These are phyloP conservation scores for Zosterops pallidus DNA, from an alignment of 2,113 vertebrate species.

Conservation along the genomic window DNA sequence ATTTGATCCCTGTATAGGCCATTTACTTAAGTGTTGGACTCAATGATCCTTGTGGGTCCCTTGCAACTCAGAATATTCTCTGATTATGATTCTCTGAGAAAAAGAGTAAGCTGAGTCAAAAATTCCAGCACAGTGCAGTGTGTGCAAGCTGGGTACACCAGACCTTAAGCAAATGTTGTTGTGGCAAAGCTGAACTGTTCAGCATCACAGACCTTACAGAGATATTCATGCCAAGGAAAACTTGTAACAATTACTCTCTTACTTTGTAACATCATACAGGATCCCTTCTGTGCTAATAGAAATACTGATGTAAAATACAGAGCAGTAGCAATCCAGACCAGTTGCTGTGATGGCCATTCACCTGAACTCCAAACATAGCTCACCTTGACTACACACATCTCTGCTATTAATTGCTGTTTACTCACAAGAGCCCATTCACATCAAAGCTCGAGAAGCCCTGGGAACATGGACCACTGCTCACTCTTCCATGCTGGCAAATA, in stretches of 20 bases:
- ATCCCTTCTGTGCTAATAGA: background rate
- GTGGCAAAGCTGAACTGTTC: background rate
- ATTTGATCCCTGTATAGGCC: background rate
- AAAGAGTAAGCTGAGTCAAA: background rate
- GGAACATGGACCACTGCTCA: background rate
- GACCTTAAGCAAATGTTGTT: background rate
- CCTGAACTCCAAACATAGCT: background rate
- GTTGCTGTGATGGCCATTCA: fast-evolving
- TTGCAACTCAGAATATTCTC: background rate
- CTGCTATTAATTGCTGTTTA: background rate
- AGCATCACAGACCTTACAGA: background rate
- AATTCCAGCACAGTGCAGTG: background rate
- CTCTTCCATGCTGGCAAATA: background rate
- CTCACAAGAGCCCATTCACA: background rate
- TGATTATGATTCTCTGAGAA: background rate
- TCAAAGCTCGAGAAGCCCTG: background rate
- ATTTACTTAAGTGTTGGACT: background rate
- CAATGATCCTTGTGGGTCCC: background rate
- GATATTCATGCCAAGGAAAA: background rate
- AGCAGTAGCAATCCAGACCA: background rate
- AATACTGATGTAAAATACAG: background rate
- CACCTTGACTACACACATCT: background rate
- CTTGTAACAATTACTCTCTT: background rate
- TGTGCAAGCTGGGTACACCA: background rate
- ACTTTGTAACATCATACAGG: background rate